Evolutionary conservation across 2,113 vertebrate genomes (phyloP).

Genomic region (Arenaria interpres): DNA sequence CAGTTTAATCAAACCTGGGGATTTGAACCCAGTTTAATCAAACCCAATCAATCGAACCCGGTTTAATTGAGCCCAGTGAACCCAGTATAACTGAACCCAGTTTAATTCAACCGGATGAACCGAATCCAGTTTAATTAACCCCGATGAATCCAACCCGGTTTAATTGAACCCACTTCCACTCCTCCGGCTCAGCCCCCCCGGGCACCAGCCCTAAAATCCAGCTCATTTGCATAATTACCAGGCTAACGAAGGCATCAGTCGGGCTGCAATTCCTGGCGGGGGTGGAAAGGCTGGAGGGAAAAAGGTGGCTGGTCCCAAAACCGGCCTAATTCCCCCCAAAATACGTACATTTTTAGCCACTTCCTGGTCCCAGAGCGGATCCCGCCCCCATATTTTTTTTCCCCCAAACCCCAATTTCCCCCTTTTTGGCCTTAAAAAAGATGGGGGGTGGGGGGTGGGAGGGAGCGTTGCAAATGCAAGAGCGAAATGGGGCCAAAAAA

Average conservation of each 20-base stretch:
- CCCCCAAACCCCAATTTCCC: background rate
- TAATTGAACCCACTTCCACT: no score
- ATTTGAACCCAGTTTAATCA: no score
- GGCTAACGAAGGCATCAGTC: background rate
- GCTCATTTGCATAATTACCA: background rate
- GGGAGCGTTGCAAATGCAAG: no score
- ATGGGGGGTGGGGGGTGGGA: no score
- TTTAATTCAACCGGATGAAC: no score
- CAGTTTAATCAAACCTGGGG: no score
- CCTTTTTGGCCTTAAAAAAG: background rate
- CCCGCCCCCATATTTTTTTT: accelerated
- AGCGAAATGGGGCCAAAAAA: background rate
- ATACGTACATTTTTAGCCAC: accelerated
- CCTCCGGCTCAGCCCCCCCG: background rate
- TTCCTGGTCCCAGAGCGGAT: accelerated
- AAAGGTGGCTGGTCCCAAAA: background rate
- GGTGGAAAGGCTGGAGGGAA: background rate
- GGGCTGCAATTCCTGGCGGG: no score
- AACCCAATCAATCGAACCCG: no score
- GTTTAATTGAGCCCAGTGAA: no score
- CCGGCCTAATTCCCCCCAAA: background rate
- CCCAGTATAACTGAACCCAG: no score
- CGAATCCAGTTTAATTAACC: no score
- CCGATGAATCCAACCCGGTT: no score
- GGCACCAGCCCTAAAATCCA: background rate